Base-by-base conservation (phyloP, 2,797 vertebrate species). In the Sebastiscus albofasciatus region DNA sequence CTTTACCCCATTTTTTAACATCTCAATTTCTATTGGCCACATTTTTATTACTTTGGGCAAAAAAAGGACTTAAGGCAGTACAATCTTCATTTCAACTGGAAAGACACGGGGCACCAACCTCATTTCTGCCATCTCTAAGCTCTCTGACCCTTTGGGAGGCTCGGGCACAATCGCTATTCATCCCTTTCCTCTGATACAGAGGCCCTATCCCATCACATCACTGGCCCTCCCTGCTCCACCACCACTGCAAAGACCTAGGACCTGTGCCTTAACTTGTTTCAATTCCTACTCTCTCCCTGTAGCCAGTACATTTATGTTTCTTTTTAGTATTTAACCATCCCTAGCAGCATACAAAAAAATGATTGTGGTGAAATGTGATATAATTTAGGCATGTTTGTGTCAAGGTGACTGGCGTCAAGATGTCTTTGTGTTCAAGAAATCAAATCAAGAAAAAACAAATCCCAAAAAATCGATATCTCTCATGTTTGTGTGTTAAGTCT, bases 41-140 rank as follows among this genome's bases (percentile, higher is more conserved):
- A 56, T 33, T 67, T 75, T 14, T 68, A 81, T 84, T 81, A 75
- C 77, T 75, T 31, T 71, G 60, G 18, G 4, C 27, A 71, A 29
- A 27, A 27, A 54, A 80, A 78, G 9, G 56, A 72, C 33, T 71
- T 76, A 60, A 76, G 66, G 39, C 7, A n/a, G 29, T 26, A 54
- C 64, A 69, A 74, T 77, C 60, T 75, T 83, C 54, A 85, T 72
- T 73, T 80, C 36, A 77, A n/a, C 64, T 13, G 1, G 46, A 78
- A 72, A 75, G 71, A 87, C 70, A 74, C 29, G 56, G 78, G 75
- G 67, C 65, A 70, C 62, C 70, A 72, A 87, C 68, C 72, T 88
- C 67, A 87, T 88, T 85, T 83, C 77, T 80, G 59, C 72, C 26
- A 29, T 71, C 77, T 77, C 64, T 73, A 74, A 83, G 55, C 80